Evolutionary conservation across 2,797 vertebrate species (phyloP).

Genomic region (Malacoraja senta): DNA sequence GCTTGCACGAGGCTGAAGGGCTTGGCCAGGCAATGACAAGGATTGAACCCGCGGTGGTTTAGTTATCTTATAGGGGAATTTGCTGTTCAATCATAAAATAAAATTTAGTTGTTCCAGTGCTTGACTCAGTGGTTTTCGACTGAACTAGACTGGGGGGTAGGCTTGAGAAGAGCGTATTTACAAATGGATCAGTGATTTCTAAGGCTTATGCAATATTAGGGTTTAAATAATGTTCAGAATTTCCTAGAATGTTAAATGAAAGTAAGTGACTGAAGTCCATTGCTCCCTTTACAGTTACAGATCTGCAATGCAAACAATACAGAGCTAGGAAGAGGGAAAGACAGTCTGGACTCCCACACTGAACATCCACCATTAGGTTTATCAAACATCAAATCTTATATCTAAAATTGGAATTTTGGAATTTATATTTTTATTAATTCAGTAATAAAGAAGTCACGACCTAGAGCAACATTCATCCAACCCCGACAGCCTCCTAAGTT

Average conservation of each 20-base stretch:
- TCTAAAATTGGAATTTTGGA: background rate
- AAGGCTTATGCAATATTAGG: background rate
- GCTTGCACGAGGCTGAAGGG: no score
- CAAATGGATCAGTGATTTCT: background rate
- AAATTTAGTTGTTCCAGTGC: no score
- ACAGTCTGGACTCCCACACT: background rate
- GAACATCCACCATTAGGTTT: background rate
- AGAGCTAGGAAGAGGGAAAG: background rate
- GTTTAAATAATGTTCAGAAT: background rate
- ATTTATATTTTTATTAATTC: background rate
- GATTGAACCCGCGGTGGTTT: no score
- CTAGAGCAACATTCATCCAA: no score
- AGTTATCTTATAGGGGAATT: no score
- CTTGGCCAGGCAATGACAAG: no score
- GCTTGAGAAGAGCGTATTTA: no score
- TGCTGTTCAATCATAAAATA: no score
- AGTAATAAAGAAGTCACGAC: no score
- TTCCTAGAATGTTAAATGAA: background rate
- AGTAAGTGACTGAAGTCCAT: background rate
- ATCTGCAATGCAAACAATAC: background rate
- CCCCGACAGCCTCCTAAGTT: no score
- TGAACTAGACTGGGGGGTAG: no score
- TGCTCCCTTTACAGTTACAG: background rate
- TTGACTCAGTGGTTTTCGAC: no score
- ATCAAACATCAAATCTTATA: background rate